Evolutionary conservation across 2,113 vertebrate species (phyloP).

Genomic region (Procavia capensis): DNA sequence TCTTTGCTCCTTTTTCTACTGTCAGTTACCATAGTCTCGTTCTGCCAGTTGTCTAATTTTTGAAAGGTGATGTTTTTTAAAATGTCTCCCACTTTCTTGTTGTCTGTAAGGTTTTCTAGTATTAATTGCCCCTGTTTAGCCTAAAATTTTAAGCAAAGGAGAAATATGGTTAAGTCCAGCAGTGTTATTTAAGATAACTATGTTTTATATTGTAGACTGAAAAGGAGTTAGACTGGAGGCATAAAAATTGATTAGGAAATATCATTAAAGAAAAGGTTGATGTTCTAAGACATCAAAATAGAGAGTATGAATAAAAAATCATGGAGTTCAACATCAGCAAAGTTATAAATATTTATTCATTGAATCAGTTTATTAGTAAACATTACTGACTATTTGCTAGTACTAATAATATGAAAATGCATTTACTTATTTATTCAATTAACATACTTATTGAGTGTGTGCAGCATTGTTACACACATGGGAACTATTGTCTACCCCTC

Average conservation of each 20-base stretch:
- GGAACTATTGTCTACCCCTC: not conserved
- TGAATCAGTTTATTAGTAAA: not conserved
- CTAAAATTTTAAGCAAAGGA: not conserved
- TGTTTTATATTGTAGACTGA: not conserved
- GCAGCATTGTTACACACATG: too few relatives aligned
- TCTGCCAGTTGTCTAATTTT: not conserved
- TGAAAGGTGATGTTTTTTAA: not conserved
- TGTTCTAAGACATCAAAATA: not conserved
- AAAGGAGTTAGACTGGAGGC: not conserved
- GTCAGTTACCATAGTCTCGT: not conserved
- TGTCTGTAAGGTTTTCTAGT: not conserved
- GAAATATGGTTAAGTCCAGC: not conserved
- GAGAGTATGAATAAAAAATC: not conserved
- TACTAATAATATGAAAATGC: not conserved
- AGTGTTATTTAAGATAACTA: not conserved
- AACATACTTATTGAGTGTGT: not conserved
- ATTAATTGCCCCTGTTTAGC: not conserved
- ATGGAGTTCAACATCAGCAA: slow-evolving; percentile 2
- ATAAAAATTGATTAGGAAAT: slow-evolving; percentile 2
- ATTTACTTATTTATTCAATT: slow-evolving; percentile 7
- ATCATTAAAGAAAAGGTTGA: not conserved
- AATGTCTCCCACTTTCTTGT: not conserved
- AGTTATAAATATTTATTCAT: not conserved
- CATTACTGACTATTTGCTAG: not conserved
- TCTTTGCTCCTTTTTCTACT: not conserved